Evolutionary conservation across 1,140 invertebrate species (phyloP).

Genomic region (Cataglyphis hispanica): DNA sequence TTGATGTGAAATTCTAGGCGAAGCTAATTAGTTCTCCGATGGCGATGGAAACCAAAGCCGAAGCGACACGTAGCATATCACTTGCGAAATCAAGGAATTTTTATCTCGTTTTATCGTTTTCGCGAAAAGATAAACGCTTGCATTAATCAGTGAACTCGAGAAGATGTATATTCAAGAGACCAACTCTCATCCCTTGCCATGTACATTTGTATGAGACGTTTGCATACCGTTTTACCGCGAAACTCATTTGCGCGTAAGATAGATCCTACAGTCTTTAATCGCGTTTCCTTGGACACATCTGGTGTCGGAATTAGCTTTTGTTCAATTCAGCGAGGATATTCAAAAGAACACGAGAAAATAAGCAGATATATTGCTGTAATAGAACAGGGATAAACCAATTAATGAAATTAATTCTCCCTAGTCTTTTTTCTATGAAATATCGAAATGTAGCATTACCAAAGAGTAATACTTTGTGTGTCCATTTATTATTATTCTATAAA

Average conservation of each 20-base stretch:
- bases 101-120: no score
- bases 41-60: constrained; percentile 1
- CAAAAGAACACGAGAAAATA: constrained; percentile 41
- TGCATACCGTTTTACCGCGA: constrained; percentile 5
- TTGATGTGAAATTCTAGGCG: neutral
- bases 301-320: constrained; percentile 40
- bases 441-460: neutral
- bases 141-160: neutral
- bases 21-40: neutral
- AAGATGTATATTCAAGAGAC: neutral
- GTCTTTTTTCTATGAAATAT: constrained; percentile 6
- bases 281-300: constrained; percentile 40
- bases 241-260: constrained; percentile 42
- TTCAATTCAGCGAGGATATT: constrained; percentile 38
- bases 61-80: neutral
- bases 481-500: no score
- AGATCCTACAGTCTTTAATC: constrained; percentile 53
- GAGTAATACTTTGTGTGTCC: neutral
- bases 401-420: constrained; percentile 1
- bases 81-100: neutral
- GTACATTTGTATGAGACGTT: constrained; percentile 4
- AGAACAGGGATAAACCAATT: constrained; percentile 33
- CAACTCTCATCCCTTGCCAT: neutral
- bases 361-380: constrained; percentile 36
- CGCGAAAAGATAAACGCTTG: constrained; percentile 3